phyloP scores from a whole-genome alignment of 2,888 invertebrate genomes.

The Xestia xanthographa region DNA sequence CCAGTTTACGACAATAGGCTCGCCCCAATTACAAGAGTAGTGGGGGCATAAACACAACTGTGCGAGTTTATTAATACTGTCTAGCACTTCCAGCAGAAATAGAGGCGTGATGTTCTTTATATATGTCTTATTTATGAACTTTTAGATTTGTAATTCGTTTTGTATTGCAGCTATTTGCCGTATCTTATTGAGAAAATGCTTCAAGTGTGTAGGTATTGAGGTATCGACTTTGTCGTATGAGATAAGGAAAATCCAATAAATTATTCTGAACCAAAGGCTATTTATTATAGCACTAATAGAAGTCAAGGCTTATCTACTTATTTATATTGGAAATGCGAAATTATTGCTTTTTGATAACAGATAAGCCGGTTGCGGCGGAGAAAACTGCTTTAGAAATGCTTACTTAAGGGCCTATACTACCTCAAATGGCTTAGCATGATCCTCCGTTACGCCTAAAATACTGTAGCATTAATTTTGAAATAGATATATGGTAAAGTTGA shows the following conservation, averaged over 20 bases:
- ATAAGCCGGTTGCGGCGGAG: background rate
- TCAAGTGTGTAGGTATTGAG: background rate
- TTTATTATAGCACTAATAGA: background rate
- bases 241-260: background rate
- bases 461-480: too few species aligned
- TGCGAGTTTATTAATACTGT: background rate
- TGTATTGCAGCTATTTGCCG: background rate
- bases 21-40: background rate
- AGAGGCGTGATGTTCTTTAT: background rate
- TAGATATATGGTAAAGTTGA: too few species aligned
- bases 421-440: too few species aligned
- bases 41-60: background rate
- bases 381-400: background rate
- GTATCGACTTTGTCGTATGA: background rate
- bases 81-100: too few species aligned
- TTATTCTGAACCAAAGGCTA: background rate
- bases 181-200: background rate
- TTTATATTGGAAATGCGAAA: background rate
- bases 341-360: background rate
- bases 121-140: background rate
- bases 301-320: slow-evolving; percentile 1
- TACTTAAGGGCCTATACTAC: too few species aligned
- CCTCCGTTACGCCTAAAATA: too few species aligned
- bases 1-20: background rate
- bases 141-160: background rate